Conservation (phyloP, 2,113 vertebrate species). For the Phalacrocorax carbo region DNA sequence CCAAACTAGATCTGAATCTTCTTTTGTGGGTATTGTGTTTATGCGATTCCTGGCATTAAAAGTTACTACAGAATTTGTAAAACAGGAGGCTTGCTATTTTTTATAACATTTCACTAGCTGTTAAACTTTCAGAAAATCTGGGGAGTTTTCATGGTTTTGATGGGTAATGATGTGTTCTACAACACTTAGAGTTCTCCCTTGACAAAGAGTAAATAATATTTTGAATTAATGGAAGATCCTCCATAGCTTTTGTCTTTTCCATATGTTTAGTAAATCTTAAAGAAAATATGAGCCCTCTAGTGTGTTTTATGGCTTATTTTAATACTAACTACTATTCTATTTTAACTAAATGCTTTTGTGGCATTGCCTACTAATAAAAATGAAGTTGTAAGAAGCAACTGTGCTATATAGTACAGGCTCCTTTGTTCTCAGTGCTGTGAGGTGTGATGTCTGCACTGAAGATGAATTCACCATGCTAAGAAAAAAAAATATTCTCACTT, state of each 20-base stretch:
- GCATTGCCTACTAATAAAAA: constrained; percentile 36
- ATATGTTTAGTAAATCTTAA: constrained; percentile 52
- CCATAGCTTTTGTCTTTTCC: neutral
- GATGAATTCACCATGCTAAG: neutral
- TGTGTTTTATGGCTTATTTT: constrained; percentile 46
- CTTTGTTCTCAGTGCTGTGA: constrained; percentile 20
- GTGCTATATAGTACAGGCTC: neutral
- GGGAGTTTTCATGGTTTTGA: constrained; percentile 29
- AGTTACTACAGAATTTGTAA: neutral
- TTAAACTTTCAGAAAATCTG: constrained; percentile 19
- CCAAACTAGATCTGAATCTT: neutral
- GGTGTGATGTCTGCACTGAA: neutral
- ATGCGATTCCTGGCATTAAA: neutral
- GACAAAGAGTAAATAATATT: constrained; percentile 33
- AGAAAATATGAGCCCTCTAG: constrained; percentile 16
- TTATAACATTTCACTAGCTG: neutral
- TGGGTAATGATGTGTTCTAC: constrained; percentile 26
- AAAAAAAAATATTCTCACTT: neutral
- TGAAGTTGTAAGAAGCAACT: constrained; percentile 18
- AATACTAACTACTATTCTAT: constrained; percentile 41
- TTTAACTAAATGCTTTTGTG: constrained; percentile 55
- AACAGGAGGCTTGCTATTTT: neutral
- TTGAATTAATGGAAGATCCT: constrained; percentile 49
- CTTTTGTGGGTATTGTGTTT: neutral
- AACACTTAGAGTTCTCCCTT: constrained; percentile 25